Evolutionary conservation across 2,113 vertebrate genomes (phyloP).

Genomic region (Leuciscus idus): DNA sequence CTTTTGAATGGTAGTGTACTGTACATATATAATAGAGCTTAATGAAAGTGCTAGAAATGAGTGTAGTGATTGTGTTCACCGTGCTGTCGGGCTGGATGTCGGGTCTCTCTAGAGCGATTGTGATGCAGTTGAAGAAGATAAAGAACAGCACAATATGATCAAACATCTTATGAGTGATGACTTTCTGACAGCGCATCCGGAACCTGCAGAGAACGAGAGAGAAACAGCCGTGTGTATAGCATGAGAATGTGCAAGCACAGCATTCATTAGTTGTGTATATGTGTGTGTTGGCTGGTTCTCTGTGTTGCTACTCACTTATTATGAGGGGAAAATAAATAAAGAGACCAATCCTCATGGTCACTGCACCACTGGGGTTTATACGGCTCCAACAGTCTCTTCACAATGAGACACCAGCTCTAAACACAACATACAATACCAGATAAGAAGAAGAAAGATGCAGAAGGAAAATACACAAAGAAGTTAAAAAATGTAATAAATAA

Average conservation of each 20-base stretch:
- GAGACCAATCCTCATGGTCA: slow-evolving; percentile 90
- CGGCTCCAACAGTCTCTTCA: slow-evolving; percentile 86
- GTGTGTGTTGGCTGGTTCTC: background rate
- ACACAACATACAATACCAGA: slow-evolving; percentile 12
- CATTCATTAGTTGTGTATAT: background rate
- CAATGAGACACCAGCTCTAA: slow-evolving; percentile 87
- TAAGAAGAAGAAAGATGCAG: background rate
- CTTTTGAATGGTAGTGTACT: background rate
- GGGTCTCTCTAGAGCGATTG: slow-evolving; percentile 92
- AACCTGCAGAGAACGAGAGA: slow-evolving; percentile 73
- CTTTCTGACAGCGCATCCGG: slow-evolving; percentile 86
- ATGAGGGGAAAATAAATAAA: slow-evolving; percentile 91
- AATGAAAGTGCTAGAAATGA: background rate
- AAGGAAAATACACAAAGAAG: background rate
- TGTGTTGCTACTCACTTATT: slow-evolving; percentile 80
- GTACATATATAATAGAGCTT: background rate
- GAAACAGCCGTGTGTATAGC: background rate
- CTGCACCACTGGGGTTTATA: slow-evolving; percentile 92
- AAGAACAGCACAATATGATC: slow-evolving; percentile 93
- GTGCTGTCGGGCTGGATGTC: slow-evolving; percentile 91
- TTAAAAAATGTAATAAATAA: background rate
- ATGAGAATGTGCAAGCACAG: slow-evolving; percentile 18
- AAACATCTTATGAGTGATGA: slow-evolving; percentile 95
- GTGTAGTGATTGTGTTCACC: slow-evolving; percentile 62
- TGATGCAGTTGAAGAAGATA: slow-evolving; percentile 98